Conservation (phyloP, 2,113 vertebrate species). For the Manacus vitellinus region DNA sequence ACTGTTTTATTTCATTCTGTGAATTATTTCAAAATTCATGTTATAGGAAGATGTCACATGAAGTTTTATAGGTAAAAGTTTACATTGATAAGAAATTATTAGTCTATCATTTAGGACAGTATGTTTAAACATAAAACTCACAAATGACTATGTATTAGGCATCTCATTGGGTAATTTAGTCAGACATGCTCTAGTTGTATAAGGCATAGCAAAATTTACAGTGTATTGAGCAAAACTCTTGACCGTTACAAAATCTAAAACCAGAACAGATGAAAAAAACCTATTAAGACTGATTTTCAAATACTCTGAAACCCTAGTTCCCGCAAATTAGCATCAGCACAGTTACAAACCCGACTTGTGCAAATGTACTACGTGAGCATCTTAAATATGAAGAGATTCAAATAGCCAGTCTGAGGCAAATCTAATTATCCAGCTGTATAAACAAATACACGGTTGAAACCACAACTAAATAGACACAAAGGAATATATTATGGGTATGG, state of each 20-base stretch:
- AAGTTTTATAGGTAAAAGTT: neutral
- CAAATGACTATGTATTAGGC: neutral
- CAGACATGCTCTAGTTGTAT: neutral
- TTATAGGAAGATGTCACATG: neutral
- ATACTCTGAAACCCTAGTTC: neutral
- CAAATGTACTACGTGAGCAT: accelerated
- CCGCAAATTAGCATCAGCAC: neutral
- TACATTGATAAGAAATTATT: neutral
- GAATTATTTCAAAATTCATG: slow-evolving; percentile 5
- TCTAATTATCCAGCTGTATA: neutral
- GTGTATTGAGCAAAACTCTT: neutral
- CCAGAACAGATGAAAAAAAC: neutral
- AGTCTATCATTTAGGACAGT: neutral
- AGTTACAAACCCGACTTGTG: neutral
- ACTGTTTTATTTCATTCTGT: neutral
- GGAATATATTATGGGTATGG: neutral
- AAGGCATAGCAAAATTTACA: neutral
- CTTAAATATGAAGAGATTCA: neutral
- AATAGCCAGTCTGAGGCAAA: neutral
- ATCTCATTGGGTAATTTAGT: neutral
- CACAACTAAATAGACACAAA: neutral
- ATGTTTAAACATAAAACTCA: neutral
- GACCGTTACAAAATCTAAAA: neutral
- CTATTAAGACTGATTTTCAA: neutral
- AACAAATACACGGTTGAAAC: neutral